Base-by-base conservation (phyloP, 2,888 invertebrate species). In the Melanargia galathea region DNA sequence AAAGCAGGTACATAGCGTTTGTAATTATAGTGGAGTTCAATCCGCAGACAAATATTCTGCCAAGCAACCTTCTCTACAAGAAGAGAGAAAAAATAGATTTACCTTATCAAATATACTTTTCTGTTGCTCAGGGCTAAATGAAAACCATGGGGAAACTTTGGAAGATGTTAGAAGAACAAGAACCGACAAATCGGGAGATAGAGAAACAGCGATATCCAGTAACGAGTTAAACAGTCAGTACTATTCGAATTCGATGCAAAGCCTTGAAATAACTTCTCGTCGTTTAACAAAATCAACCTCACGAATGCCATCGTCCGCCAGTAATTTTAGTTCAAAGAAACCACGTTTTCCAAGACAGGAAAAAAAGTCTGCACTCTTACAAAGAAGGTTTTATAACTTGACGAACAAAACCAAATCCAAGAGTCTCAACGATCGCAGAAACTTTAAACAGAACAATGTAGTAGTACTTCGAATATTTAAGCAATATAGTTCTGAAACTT, bases 241-340 rank as follows among this genome's bases (percentile, higher is more conserved):
- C 65, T 79, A 76, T 63, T 40, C 75, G 16, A 72, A 74, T 46
- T 82, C 84, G 0, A 79, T 73, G 57, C 76, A 77, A 33, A 84
- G 85, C 63, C 63, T 81, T 20, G 83, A 84, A 72, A 79, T 82
- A 30, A 72, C 72, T 7, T 81, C 83, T 20, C 79, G 81, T 40
- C 64, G 74, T 51, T 65, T 83, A 30, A 79, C 77, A 8, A 74
- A 69, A 59, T 80, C 83, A 2, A 24, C 35, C 18, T 63, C 82
- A 11, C 70, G 74, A 26, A 26, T 71, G 22, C 75, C 79, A 2
- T 77, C 78, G 7, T 54, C 69, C 22, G 69, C 71, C 43, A 81
- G 75, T 60, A 65, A 70, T 40, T 62, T 67, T 24, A 75, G 70
- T 66, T 57, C 73, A 10, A 71, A 72, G 70, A 69, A 66, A 16